These are phyloP conservation scores for Penaeus indicus DNA, from an alignment of 1,140 invertebrate genomes.

Conservation along the genomic window DNA sequence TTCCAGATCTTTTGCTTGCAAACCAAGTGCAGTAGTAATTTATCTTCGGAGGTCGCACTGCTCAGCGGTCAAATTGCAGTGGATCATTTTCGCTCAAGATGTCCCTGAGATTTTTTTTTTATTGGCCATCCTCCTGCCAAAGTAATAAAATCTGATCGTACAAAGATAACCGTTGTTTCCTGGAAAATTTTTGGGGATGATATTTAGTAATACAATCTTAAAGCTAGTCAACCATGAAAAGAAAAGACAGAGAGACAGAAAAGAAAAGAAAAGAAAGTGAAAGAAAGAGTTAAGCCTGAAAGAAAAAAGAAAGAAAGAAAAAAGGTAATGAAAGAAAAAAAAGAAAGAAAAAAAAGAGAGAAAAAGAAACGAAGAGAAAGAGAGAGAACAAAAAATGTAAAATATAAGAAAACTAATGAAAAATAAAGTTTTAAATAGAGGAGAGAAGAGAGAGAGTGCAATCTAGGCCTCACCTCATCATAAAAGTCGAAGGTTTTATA, in stretches of 20 bases:
- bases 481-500: slow-evolving; percentile 56
- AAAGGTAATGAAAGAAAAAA: too few species aligned
- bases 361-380: too few species aligned
- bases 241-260: too few species aligned
- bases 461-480: slow-evolving; percentile 39
- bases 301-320: too few species aligned
- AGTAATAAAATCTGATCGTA: slow-evolving; percentile 62
- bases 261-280: too few species aligned
- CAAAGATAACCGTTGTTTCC: slow-evolving; percentile 61
- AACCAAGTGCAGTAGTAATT: slow-evolving; percentile 63
- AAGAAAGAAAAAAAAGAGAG: too few species aligned
- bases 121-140: slow-evolving; percentile 47
- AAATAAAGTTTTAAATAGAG: too few species aligned
- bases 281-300: too few species aligned
- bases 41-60: slow-evolving; percentile 62
- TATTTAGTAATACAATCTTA: too few species aligned
- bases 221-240: too few species aligned
- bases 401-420: too few species aligned
- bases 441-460: neutral
- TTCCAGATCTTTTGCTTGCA: slow-evolving; percentile 64
- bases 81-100: slow-evolving; percentile 62
- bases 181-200: neutral
- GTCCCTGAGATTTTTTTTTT: slow-evolving; percentile 60
- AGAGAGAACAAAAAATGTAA: too few species aligned
- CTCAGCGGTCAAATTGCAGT: slow-evolving; percentile 65